phyloP scores from a whole-genome alignment of 2,113 vertebrate species.

The Elephas maximus region DNA sequence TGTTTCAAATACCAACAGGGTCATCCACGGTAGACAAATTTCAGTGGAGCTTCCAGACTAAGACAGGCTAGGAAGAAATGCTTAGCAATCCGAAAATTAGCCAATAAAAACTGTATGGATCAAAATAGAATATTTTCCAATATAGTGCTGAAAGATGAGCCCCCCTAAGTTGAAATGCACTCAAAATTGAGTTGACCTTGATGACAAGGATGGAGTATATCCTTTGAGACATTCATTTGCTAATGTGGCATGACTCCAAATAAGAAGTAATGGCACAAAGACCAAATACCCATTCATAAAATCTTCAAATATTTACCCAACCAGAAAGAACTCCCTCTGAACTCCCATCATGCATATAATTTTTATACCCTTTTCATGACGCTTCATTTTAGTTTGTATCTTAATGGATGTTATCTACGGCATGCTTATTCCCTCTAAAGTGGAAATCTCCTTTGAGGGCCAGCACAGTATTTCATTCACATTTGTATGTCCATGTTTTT shows the following conservation, averaged over 20 bases:
- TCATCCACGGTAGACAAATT: not conserved
- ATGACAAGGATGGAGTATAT: not conserved
- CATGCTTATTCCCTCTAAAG: not conserved
- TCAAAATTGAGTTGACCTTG: not conserved
- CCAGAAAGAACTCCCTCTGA: not conserved
- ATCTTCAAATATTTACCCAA: not conserved
- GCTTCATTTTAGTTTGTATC: not conserved
- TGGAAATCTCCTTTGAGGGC: not conserved
- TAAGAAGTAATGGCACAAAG: not conserved
- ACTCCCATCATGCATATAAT: not conserved
- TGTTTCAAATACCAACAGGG: not conserved
- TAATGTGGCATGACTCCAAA: not conserved
- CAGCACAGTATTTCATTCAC: not conserved
- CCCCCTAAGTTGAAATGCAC: not conserved
- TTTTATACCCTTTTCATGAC: not conserved
- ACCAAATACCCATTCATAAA: not conserved
- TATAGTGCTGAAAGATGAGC: not conserved
- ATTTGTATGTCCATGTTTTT: not conserved
- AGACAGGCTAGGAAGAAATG: not conserved
- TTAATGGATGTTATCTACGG: not conserved
- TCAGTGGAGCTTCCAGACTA: not conserved
- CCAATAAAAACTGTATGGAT: not conserved
- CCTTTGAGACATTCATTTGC: not conserved
- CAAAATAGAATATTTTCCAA: not conserved
- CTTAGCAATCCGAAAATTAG: not conserved